These are phyloP conservation scores for Archivesica marissinica DNA, from an alignment of 1,140 invertebrate species.

Conservation along the genomic window DNA sequence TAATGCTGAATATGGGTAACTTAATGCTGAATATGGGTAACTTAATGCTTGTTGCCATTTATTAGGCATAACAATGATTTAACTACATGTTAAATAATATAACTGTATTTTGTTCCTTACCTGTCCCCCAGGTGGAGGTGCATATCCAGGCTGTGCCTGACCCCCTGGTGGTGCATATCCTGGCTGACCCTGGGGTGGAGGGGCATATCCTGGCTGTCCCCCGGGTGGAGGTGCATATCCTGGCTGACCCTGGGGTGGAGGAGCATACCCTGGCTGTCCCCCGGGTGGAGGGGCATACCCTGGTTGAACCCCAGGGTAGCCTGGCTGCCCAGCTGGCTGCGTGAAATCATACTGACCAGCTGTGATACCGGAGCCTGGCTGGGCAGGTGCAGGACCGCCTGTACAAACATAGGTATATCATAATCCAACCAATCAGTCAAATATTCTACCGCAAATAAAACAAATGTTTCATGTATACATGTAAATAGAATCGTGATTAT, in stretches of 20 bases:
- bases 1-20: too few species aligned
- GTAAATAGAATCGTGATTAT: too few species aligned
- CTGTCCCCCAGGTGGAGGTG: conserved; percentile 33
- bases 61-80: too few species aligned
- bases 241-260: conserved; percentile 29
- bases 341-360: conserved; percentile 34
- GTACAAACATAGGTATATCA: not conserved
- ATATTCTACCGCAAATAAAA: not conserved
- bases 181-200: conserved; percentile 53
- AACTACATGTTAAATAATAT: too few species aligned
- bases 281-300: conserved; percentile 37
- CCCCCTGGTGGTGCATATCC: conserved; percentile 42
- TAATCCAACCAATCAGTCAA: not conserved
- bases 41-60: too few species aligned
- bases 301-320: conserved; percentile 55
- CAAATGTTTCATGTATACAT: too few species aligned
- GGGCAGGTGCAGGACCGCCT: not conserved
- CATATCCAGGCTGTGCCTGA: conserved; percentile 52
- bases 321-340: not conserved
- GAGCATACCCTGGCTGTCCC: conserved; percentile 28
- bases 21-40: too few species aligned
- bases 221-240: conserved; percentile 29
- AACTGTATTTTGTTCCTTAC: too few species aligned
- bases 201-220: conserved; percentile 47
- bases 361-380: conserved; percentile 10